phyloP scores from a whole-genome alignment of 1,140 invertebrate species.

The honey bee (Apis mellifera) region Amel_HAv3.1 CM009932.2:12890001-12890500 shows the following conservation, averaged over 20 bases:
- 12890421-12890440: too few species aligned
- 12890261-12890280: neutral
- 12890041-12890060: conserved; percentile 1
- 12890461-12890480: too few species aligned
- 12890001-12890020: neutral
- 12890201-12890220: neutral
- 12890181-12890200: conserved; percentile 39
- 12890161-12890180: conserved; percentile 63
- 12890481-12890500: too few species aligned
- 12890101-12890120: neutral
- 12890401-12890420: too few species aligned
- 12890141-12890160: conserved; percentile 51
- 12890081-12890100: conserved; percentile 29
- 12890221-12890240: conserved; percentile 7
- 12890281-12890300: neutral
- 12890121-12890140: neutral
- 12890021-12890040: neutral
- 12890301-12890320: neutral
- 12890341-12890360: too few species aligned
- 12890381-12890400: too few species aligned
- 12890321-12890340: too few species aligned
- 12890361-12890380: too few species aligned
- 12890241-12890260: neutral
- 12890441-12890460: too few species aligned
- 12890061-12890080: neutral